Evolutionary conservation across 1,140 invertebrate genomes (phyloP).

Genomic region (Tetragonula clypearis): DNA sequence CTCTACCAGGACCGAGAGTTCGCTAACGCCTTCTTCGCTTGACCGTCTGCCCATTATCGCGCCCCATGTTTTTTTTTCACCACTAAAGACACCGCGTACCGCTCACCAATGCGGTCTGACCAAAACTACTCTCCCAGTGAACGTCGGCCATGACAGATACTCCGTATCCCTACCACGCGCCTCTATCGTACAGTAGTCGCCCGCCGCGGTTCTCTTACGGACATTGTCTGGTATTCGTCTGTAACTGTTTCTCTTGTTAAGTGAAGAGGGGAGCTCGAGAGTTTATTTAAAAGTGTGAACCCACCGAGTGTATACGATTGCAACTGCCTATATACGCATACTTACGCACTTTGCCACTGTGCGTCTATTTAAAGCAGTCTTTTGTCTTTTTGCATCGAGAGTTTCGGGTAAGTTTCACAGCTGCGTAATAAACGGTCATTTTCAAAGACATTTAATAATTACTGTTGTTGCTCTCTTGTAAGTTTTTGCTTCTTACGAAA

Average conservation of each 20-base stretch:
- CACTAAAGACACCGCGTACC: conserved; percentile 23
- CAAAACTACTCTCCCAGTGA: conserved; percentile 54
- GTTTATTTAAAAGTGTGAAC: conserved; percentile 47
- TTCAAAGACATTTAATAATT: not conserved
- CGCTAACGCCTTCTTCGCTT: conserved; percentile 68
- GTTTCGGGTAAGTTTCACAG: not conserved
- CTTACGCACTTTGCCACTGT: not conserved
- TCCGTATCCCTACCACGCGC: conserved; percentile 36
- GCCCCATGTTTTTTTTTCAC: conserved; percentile 68
- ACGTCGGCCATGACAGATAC: conserved; percentile 59
- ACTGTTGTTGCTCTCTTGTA: not conserved
- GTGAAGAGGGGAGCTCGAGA: conserved; percentile 15
- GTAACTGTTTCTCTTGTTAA: conserved; percentile 25
- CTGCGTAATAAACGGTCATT: not conserved
- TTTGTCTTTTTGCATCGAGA: not conserved
- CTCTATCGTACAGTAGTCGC: not conserved
- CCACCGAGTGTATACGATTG: not conserved
- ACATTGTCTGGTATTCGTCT: conserved; percentile 28
- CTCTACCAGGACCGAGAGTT: conserved; percentile 70
- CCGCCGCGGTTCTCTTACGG: conserved; percentile 22
- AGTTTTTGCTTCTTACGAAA: not conserved
- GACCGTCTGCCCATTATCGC: conserved; percentile 72
- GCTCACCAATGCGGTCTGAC: conserved; percentile 38
- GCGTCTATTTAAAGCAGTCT: conserved; percentile 29
- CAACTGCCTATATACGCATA: not conserved